phyloP scores from a whole-genome alignment of 2,113 vertebrate genomes.

The Promerops cafer region DNA sequence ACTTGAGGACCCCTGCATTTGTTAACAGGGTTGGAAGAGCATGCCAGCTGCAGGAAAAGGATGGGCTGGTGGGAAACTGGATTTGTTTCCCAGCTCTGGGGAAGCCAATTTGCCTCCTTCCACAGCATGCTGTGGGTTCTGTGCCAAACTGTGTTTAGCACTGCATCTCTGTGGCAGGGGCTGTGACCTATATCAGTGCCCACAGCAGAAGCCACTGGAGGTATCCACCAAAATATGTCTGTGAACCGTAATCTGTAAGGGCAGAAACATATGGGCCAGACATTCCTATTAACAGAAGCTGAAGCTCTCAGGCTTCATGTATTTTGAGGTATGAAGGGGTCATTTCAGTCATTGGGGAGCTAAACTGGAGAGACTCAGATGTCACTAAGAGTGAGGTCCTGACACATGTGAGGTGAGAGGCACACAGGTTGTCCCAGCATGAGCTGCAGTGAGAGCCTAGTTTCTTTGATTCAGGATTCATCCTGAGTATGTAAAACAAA shows the following conservation, averaged over 20 bases:
- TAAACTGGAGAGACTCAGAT: neutral
- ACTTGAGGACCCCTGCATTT: neutral
- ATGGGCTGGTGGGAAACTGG: neutral
- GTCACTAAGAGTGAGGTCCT: neutral
- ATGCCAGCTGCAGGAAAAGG: neutral
- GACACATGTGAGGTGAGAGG: neutral
- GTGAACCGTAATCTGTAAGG: neutral
- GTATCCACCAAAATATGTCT: neutral
- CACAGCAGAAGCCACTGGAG: accelerated
- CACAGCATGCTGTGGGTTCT: neutral
- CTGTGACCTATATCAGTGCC: neutral
- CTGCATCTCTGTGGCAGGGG: neutral
- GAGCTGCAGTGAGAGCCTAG: neutral
- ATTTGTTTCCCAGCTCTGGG: neutral
- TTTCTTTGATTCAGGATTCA: neutral
- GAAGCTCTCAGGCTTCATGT: neutral
- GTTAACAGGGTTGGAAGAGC: neutral
- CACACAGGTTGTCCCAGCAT: neutral
- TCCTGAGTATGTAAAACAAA: neutral
- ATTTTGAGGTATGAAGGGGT: neutral
- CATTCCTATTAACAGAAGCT: neutral
- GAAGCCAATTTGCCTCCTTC: neutral
- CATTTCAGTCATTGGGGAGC: neutral
- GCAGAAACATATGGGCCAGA: neutral
- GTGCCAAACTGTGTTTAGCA: neutral